Percentiles rank a stretch among this genome's conserved stretches.
These are phyloP conservation scores for Anser brachyrhynchus DNA, from an alignment of 2,113 vertebrate genomes.

Conservation along the genomic window DNA sequence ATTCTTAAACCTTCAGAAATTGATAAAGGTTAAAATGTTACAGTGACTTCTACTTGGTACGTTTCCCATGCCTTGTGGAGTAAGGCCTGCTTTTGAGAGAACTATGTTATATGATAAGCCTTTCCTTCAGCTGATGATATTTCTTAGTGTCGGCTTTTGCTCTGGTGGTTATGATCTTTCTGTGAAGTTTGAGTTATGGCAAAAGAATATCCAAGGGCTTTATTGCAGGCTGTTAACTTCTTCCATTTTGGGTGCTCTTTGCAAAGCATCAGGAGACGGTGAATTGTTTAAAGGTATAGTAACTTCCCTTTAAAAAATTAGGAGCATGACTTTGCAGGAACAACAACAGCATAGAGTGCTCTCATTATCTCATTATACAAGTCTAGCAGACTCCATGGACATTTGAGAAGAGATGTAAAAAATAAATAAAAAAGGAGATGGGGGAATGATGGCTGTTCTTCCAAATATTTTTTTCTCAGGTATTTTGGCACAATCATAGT, in stretches of 20 bases:
- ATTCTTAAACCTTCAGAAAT: neutral
- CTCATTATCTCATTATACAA: neutral
- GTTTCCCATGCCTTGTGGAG: neutral
- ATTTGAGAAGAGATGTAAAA: neutral
- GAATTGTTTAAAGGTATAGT: neutral
- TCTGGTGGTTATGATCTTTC: neutral
- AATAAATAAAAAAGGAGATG: neutral
- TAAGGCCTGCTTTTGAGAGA: neutral
- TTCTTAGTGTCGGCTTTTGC: neutral
- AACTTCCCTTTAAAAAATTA: neutral
- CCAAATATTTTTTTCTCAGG: neutral
- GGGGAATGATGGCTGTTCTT: neutral
- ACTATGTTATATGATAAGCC: neutral
- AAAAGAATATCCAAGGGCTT: neutral
- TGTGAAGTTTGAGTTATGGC: neutral
- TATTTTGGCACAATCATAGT: neutral
- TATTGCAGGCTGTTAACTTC: neutral
- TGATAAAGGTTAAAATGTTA: neutral
- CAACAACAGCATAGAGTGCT: neutral
- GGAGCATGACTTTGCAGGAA: neutral
- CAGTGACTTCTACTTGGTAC: neutral
- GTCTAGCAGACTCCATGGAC: neutral
- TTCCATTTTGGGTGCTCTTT: neutral
- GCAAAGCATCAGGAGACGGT: neutral
- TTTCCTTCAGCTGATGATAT: neutral